These are phyloP conservation scores for Crambe crambe DNA, from an alignment of 37 sponge, comb jelly and placozoan genomes.

Conservation along the genomic window DNA sequence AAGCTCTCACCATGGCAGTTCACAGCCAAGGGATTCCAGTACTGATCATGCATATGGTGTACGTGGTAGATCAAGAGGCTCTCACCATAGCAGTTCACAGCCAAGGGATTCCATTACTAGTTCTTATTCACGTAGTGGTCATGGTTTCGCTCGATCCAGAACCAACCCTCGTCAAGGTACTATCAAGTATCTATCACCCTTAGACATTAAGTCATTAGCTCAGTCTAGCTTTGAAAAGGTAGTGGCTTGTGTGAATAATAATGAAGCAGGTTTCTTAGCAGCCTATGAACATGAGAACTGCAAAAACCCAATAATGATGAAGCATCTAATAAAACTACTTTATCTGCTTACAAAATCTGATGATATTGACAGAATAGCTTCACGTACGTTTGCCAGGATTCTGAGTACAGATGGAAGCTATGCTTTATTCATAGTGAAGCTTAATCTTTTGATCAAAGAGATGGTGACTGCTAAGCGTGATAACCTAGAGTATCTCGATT, in stretches of 20 bases:
- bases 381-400: constrained; percentile 23
- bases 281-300: constrained; percentile 6
- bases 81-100: no score
- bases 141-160: no score
- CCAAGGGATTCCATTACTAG: no score
- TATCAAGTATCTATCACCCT: not conserved
- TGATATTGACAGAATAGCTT: constrained; percentile 5
- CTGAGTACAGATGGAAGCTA: not conserved
- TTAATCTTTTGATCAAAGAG: constrained; percentile 16
- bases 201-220: constrained; percentile 13
- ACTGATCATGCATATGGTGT: no score
- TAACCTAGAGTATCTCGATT: constrained; percentile 18
- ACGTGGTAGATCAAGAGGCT: no score
- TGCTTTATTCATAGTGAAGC: constrained; percentile 17
- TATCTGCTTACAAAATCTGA: constrained; percentile 14
- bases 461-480: constrained; percentile 21
- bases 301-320: constrained; percentile 16
- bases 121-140: no score
- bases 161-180: no score
- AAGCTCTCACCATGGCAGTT: no score
- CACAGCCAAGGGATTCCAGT: no score
- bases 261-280: constrained; percentile 36
- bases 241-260: not conserved
- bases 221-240: not conserved
- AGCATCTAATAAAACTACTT: constrained; percentile 32